These are phyloP conservation scores for Morbakka virulenta DNA, from an alignment of 30 jellyfish, hydroid and myxozoan species.

Conservation along the genomic window DNA sequence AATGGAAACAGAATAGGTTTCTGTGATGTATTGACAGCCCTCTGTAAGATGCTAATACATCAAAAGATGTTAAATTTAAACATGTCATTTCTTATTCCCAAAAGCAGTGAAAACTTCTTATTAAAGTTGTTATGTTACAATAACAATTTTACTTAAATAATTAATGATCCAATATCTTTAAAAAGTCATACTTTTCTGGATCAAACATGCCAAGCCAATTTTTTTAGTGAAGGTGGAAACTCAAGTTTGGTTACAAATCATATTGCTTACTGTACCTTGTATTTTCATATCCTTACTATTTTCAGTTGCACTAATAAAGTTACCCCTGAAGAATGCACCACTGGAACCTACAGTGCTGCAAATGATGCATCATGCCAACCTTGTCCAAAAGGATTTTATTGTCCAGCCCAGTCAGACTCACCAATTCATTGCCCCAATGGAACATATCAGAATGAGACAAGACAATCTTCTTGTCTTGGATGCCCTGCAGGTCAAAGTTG, in stretches of 20 bases:
- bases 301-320: conserved; percentile 44
- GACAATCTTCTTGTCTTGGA: conserved; percentile 29
- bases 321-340: conserved; percentile 12
- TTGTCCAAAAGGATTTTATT: conserved; percentile 68
- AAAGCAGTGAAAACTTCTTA: too few relatives aligned
- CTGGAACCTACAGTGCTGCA: conserved; percentile 33
- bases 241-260: conserved; percentile 27
- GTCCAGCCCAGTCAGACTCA: conserved; percentile 44
- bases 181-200: too few relatives aligned
- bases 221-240: too few relatives aligned
- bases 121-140: too few relatives aligned
- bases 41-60: too few relatives aligned
- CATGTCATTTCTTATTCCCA: too few relatives aligned
- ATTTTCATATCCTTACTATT: neutral
- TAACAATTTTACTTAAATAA: too few relatives aligned
- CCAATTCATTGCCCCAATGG: conserved; percentile 49
- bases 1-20: too few relatives aligned
- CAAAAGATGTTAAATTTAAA: too few relatives aligned
- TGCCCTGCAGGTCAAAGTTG: conserved; percentile 69
- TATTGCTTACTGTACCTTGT: conserved; percentile 35
- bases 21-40: too few relatives aligned
- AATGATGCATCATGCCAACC: conserved; percentile 44
- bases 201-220: too few relatives aligned
- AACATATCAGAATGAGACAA: conserved; percentile 55
- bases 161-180: too few relatives aligned